Percentiles rank a stretch among this genome's conserved stretches.
These are phyloP conservation scores for Plagiodera versicolora DNA, from an alignment of 2,888 invertebrate species.

Conservation along the genomic window DNA sequence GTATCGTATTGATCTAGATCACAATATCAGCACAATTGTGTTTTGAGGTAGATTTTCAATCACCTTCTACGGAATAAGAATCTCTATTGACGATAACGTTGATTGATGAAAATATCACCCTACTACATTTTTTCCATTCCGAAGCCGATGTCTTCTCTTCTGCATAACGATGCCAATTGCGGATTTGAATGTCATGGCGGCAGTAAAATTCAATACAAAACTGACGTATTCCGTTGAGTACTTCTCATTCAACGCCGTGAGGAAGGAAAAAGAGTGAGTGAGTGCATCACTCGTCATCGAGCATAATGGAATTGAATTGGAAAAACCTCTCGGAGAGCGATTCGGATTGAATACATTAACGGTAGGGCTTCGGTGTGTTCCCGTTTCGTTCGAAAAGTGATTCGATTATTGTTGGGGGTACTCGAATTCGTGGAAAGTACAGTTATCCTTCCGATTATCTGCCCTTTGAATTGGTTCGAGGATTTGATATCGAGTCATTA, in stretches of 20 bases:
- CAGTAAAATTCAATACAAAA: constrained; percentile 25
- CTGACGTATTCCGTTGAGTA: constrained; percentile 24
- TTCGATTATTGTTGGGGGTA: neutral
- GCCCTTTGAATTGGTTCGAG: too few species aligned
- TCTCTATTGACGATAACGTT: too few species aligned
- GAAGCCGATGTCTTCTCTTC: too few species aligned
- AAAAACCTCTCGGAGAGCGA: constrained; percentile 21
- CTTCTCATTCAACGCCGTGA: constrained; percentile 14
- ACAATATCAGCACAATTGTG: too few species aligned
- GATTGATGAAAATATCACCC: too few species aligned
- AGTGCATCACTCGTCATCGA: constrained; percentile 23
- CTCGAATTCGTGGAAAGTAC: neutral
- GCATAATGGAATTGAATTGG: constrained; percentile 27
- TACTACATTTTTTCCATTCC: too few species aligned
- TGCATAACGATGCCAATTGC: constrained; percentile 13
- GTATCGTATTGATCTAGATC: too few species aligned
- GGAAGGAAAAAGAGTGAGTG: neutral
- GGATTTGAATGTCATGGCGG: constrained; percentile 21
- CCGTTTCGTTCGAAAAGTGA: neutral
- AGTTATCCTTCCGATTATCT: neutral
- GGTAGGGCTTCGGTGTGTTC: constrained; percentile 5
- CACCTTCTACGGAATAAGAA: too few species aligned
- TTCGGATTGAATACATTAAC: constrained; percentile 24
- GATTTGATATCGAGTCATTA: too few species aligned
- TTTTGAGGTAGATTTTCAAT: too few species aligned